Base-by-base conservation (phyloP, 1,140 invertebrate genomes). In the Reticulitermes speratus region DNA sequence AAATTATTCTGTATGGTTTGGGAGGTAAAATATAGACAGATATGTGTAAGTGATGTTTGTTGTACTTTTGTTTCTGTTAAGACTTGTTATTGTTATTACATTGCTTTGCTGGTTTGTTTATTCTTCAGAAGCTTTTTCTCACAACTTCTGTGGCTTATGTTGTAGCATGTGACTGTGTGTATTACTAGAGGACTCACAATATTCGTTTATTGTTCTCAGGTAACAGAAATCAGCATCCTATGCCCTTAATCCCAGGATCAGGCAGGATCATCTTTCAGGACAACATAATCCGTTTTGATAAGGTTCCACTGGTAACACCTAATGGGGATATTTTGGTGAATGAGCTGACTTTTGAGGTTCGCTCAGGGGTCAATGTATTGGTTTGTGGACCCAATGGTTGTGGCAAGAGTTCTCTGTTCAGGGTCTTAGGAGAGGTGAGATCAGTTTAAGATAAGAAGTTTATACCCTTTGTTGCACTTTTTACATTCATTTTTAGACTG, bases 321-420 rank as follows among this genome's bases (percentile, higher is more conserved):
- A 99, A 99, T 91, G 98, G 98, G 19, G 98, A 99, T 91, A 93
- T 99, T 32, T 93, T 99, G 32, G 94, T 99, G 21, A 94, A 96
- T 88, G 97, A 98, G 89, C 91, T 99, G 6, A 94, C 93, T 83
- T 98, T 99, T 89, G 97, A 98, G 94, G 97, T 98, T 14, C 95
- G 95, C 91, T 98, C 98, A 0, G 98, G 98, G 45, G 96, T 96
- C 91, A 99, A 99, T 92, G 98, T 99, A 0, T 91, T 99, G 9
- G 97, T 99, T 1, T 99, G 97, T 92, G 98, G 98, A 0, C 98
- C 98, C 25, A 99, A 99, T 90, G 98, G 98, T 2, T 99, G 98
- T 92, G 98, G 98, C 83, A 99, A 99, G 92, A 98, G 97, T 87
- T 98, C 97, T 9, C 92, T 99, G 86, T 99, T 99, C 92, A 93